Evolutionary conservation across 2,797 vertebrate species (phyloP).

Genomic region (Tragelaphus eurycerus): DNA sequence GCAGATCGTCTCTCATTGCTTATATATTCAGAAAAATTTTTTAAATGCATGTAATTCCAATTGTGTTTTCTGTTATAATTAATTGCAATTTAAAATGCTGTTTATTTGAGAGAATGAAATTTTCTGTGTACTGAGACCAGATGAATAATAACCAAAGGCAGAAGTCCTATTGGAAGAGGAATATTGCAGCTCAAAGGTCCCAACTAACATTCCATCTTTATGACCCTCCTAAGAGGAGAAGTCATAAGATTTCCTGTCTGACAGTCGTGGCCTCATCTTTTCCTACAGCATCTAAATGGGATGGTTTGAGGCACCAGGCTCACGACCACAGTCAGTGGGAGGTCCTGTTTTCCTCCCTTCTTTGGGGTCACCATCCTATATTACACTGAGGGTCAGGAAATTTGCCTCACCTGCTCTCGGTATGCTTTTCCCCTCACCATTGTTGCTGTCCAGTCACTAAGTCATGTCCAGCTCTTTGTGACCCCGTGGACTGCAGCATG

Average conservation of each 20-base stretch:
- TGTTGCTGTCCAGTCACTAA: not conserved
- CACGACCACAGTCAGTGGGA: accelerated
- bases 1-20: not conserved
- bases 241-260: not conserved
- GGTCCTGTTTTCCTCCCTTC: not conserved
- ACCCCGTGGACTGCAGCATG: not conserved
- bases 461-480: not conserved
- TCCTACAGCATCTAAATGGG: not conserved
- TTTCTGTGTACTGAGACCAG: not conserved
- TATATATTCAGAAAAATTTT: not conserved
- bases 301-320: not conserved
- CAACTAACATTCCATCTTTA: not conserved
- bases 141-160: not conserved
- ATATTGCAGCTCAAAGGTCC: not conserved
- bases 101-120: not conserved
- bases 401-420: not conserved
- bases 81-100: not conserved
- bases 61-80: not conserved
- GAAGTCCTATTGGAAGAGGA: not conserved
- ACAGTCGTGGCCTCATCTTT: not conserved
- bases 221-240: not conserved
- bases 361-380: not conserved
- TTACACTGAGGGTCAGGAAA: not conserved
- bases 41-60: not conserved
- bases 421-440: not conserved